Conservation (phyloP, 2,797 vertebrate genomes). For the Ammospiza maritima region DNA sequence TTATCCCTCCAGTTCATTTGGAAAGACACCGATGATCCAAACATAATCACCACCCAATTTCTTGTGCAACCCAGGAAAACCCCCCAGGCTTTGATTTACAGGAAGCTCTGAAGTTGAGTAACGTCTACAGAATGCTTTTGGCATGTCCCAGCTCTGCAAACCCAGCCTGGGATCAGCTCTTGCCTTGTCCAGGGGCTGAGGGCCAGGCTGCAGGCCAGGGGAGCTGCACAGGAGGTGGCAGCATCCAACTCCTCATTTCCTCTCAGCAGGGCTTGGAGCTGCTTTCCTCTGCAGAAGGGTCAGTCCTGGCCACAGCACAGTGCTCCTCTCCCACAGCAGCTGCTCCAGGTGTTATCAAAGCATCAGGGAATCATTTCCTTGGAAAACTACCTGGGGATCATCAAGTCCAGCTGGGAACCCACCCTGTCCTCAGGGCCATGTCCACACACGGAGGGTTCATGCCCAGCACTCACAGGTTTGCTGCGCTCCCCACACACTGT, state of each 20-base stretch:
- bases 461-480: neutral
- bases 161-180: neutral
- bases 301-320: neutral
- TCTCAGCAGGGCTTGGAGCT: neutral
- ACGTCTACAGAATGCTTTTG: neutral
- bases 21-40: neutral
- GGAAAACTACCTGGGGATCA: neutral
- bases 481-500: neutral
- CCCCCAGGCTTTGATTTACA: neutral
- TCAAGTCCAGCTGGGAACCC: neutral
- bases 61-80: slow-evolving; percentile 43
- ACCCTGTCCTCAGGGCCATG: neutral
- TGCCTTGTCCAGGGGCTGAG: neutral
- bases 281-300: neutral
- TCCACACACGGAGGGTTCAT: neutral
- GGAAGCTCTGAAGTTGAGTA: slow-evolving; percentile 34
- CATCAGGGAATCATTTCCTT: neutral
- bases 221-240: neutral
- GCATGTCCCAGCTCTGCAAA: neutral
- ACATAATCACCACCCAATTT: neutral
- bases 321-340: neutral
- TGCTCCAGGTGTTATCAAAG: neutral
- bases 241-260: neutral
- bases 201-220: neutral
- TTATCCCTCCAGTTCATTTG: neutral